These are phyloP conservation scores for Erethizon dorsatum DNA, from an alignment of 2,797 vertebrate genomes.

Conservation along the genomic window DNA sequence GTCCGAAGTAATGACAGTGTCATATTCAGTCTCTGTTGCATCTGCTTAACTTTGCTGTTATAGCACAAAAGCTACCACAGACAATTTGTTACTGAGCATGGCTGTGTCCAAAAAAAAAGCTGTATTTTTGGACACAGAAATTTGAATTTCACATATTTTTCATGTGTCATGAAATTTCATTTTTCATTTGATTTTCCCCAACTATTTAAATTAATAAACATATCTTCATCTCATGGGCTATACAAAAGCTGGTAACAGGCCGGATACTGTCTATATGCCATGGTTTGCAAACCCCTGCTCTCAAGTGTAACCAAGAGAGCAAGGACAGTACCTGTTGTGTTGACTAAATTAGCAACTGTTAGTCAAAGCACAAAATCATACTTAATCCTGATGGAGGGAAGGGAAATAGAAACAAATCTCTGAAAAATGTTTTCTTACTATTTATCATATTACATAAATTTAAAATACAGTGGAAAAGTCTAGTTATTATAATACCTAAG, in stretches of 20 bases:
- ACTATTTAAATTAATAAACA: conserved; percentile 6
- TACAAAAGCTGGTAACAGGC: background rate
- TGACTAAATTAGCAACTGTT: background rate
- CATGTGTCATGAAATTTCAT: background rate
- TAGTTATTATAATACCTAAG: conserved; percentile 31
- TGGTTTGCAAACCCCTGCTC: background rate
- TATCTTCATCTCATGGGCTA: background rate
- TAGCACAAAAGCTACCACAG: background rate
- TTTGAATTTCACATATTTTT: background rate
- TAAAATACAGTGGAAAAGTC: background rate
- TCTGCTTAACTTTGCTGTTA: accelerated
- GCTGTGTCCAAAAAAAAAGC: background rate
- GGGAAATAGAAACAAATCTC: background rate
- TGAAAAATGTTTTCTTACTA: conserved; percentile 8
- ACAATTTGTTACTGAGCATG: background rate
- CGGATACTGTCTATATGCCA: background rate
- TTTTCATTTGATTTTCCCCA: conserved; percentile 34
- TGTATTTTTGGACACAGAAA: conserved; percentile 1
- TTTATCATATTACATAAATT: background rate
- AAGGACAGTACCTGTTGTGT: background rate
- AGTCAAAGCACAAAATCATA: conserved; percentile 28
- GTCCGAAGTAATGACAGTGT: background rate
- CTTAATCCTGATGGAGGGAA: background rate
- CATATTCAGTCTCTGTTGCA: background rate
- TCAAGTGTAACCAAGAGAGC: background rate